phyloP scores from a whole-genome alignment of 2,888 invertebrate genomes.

The Mesochorus sp. region DNA sequence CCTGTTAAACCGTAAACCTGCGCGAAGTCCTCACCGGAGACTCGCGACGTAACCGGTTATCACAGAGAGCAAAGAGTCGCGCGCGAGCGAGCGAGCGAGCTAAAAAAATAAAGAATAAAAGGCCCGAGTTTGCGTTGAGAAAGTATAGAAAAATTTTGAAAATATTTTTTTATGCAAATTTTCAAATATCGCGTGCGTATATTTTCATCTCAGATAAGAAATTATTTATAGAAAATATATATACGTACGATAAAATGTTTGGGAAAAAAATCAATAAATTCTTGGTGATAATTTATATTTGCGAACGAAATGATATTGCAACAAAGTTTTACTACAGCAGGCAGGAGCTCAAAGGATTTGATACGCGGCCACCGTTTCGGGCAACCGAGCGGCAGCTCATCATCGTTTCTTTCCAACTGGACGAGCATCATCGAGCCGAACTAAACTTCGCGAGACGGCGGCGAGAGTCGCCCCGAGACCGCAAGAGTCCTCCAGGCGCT shows the following conservation, averaged over 20 bases:
- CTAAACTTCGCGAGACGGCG: constrained; percentile 45
- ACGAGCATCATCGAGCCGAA: constrained; percentile 59
- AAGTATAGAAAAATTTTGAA: background rate
- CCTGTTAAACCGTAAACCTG: constrained; percentile 40
- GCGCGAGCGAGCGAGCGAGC: background rate
- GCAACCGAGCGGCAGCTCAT: constrained; percentile 41
- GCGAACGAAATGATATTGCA: background rate
- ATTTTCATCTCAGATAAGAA: no score
- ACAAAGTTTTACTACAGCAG: background rate
- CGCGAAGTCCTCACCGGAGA: constrained; percentile 17
- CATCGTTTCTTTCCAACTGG: constrained; percentile 59
- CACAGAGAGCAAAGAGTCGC: constrained; percentile 5
- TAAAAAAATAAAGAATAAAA: background rate
- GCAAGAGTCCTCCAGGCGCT: constrained; percentile 24
- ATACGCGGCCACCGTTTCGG: constrained; percentile 49
- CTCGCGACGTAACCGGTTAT: constrained; percentile 47
- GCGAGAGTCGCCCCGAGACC: constrained; percentile 5
- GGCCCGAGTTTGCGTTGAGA: background rate
- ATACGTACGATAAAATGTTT: no score
- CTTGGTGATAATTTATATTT: no score
- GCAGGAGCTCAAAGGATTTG: constrained; percentile 52
- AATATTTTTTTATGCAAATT: no score
- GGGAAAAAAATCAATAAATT: no score
- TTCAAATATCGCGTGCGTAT: no score
- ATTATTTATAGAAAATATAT: no score